Conservation (phyloP, 2,888 invertebrate genomes). For the Rhaphigaster nebulosa region DNA sequence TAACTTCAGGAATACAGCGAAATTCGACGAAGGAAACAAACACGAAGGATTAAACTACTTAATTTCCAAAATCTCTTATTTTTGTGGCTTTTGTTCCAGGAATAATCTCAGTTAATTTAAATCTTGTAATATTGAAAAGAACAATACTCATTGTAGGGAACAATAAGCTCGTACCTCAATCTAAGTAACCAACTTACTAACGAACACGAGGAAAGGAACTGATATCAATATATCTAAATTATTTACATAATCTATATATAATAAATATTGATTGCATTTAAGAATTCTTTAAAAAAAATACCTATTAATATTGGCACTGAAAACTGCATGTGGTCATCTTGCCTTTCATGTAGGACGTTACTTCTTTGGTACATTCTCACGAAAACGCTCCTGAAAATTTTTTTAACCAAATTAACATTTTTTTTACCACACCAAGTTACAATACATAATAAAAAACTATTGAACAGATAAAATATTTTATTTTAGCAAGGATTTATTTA, state of each 20-base stretch:
- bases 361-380: constrained; percentile 37
- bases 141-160: too few relatives aligned
- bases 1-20: too few relatives aligned
- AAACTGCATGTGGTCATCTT: constrained; percentile 24
- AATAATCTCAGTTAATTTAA: too few relatives aligned
- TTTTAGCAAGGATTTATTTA: too few relatives aligned
- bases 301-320: background rate
- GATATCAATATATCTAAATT: background rate
- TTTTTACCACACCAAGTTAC: too few relatives aligned
- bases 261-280: background rate
- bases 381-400: constrained; percentile 17
- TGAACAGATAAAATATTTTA: background rate
- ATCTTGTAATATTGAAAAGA: background rate
- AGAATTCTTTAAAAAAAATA: background rate
- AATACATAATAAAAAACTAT: background rate
- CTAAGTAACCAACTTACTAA: too few relatives aligned
- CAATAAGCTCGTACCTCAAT: too few relatives aligned
- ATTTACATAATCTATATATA: background rate
- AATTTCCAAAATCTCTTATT: too few relatives aligned
- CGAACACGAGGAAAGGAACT: background rate
- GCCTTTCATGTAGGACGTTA: constrained; percentile 35
- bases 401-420: background rate
- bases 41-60: too few relatives aligned
- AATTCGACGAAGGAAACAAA: too few relatives aligned
- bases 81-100: too few relatives aligned